Conservation (phyloP, 2,113 vertebrate genomes). For the Muntiacus muntjak region DNA sequence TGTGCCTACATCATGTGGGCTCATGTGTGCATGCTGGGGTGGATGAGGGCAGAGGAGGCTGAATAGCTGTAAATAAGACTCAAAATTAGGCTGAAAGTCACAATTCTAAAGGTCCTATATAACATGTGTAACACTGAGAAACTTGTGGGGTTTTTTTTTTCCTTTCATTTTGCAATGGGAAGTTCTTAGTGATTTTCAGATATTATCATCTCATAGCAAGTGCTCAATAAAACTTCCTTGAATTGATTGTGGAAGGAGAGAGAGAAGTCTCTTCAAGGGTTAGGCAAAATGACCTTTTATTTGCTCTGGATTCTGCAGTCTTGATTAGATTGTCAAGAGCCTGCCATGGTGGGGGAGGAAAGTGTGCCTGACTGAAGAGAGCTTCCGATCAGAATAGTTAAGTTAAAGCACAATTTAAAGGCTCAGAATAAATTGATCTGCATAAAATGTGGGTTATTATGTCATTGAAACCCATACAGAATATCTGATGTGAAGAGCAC, state of each 20-base stretch:
- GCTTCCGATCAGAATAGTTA: not conserved
- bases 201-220: conserved; percentile 12
- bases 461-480: not conserved
- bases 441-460: not conserved
- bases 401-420: not conserved
- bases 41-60: not conserved
- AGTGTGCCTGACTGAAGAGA: not conserved
- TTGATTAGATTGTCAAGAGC: conserved; percentile 36
- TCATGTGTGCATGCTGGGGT: not conserved
- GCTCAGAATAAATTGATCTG: not conserved
- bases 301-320: conserved; percentile 8
- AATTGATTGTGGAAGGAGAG: conserved; percentile 22
- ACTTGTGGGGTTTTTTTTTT: not conserved
- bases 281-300: conserved; percentile 19
- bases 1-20: not conserved
- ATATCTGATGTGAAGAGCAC: not conserved
- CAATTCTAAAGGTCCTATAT: not conserved
- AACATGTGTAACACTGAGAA: not conserved
- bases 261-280: not conserved
- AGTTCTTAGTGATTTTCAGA: conserved; percentile 27
- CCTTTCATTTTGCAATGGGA: not conserved
- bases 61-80: not conserved
- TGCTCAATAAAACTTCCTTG: conserved; percentile 29
- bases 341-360: not conserved
- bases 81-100: not conserved